These are phyloP conservation scores for Neoarius graeffei DNA, from an alignment of 2,113 vertebrate species.

Conservation along the genomic window DNA sequence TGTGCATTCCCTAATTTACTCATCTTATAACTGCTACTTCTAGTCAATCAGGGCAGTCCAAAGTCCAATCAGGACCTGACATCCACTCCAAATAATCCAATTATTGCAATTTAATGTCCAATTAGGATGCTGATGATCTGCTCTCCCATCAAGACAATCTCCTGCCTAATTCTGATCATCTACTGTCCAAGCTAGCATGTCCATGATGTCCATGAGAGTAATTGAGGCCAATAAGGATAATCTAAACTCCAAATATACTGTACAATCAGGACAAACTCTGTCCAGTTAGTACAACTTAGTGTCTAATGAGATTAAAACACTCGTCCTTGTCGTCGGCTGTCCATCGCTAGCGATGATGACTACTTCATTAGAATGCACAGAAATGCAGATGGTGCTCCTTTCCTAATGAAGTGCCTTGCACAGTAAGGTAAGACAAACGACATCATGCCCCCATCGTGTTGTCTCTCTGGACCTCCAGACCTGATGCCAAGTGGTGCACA, in stretches of 20 bases:
- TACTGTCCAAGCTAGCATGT: slow-evolving; percentile 3
- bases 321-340: too few species aligned
- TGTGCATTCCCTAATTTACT: neutral
- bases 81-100: neutral
- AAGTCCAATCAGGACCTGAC: neutral
- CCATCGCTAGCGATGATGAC: too few species aligned
- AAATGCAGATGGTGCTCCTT: too few species aligned
- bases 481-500: too few species aligned
- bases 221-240: neutral
- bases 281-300: neutral
- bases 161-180: neutral
- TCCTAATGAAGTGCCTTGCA: too few species aligned
- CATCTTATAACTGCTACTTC: neutral
- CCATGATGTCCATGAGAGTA: neutral
- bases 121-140: neutral
- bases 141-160: neutral
- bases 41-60: neutral
- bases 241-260: neutral
- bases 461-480: too few species aligned
- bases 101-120: neutral
- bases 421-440: too few species aligned
- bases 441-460: too few species aligned
- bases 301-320: neutral
- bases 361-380: too few species aligned
- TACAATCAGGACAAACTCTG: neutral